These are phyloP conservation scores for Cerastis rubricosa DNA, from an alignment of 2,888 invertebrate species.

Conservation along the genomic window DNA sequence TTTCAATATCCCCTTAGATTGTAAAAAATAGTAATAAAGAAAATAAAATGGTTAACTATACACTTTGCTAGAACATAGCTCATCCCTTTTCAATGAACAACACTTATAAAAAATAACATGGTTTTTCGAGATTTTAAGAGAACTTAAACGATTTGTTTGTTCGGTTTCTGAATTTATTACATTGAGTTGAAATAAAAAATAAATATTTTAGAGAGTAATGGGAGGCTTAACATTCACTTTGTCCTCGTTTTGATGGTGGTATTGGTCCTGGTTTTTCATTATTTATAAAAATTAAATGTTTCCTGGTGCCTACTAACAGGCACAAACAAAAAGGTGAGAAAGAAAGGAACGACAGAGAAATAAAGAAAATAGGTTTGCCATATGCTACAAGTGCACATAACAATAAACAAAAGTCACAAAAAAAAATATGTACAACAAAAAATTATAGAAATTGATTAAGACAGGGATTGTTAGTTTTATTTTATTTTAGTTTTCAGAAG, in stretches of 20 bases:
- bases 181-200: conserved; percentile 32
- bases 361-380: too few relatives aligned
- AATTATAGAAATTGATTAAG: too few relatives aligned
- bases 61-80: neutral
- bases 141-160: conserved; percentile 19
- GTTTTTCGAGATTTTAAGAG: conserved; percentile 22
- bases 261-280: conserved; percentile 18
- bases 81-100: conserved; percentile 4
- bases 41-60: neutral
- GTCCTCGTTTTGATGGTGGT: conserved; percentile 22
- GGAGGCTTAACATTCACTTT: conserved; percentile 36
- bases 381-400: too few relatives aligned
- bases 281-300: conserved; percentile 14
- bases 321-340: neutral
- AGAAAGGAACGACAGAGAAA: too few relatives aligned
- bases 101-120: neutral
- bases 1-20: too few relatives aligned
- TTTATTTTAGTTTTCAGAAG: too few relatives aligned
- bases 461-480: too few relatives aligned
- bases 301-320: neutral
- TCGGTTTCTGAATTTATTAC: conserved; percentile 31
- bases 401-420: too few relatives aligned
- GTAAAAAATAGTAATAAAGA: neutral
- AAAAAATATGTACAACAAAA: too few relatives aligned
- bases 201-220: conserved; percentile 40